Base-by-base conservation (phyloP, 2,888 invertebrate species). In the Cordilura impudica region DNA sequence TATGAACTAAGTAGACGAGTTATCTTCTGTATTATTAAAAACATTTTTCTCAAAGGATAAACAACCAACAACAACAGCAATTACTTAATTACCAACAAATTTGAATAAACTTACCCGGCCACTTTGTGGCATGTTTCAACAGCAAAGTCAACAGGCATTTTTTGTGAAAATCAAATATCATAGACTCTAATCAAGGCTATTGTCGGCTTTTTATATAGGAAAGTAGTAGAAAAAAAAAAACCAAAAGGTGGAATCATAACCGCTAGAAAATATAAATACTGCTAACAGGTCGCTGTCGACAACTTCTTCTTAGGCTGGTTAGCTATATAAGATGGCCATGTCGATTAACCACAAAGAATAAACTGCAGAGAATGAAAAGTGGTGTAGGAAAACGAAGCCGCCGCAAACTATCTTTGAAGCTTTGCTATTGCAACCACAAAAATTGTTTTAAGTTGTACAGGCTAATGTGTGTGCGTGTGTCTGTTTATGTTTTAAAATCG, bases 41-140 rank as follows among this genome's bases (percentile, higher is more conserved):
- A 21, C 2, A 23, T 26, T 6, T 7, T 16, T 14, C n/a, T 6
- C 14, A 39, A 47, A 2, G 26, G 26, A 47, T 31, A n/a, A 10
- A 53, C n/a, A 14, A 6, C 8, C 8, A 10, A 12, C 14, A 65
- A 51, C 49, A 63, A 6, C 6, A 54, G 51, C 63, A 73, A 73
- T 58, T 73, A 43, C 58, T 73, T 73, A 58, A 73, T 73, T 73
- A 66, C 5, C 35, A 39, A 39, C 35, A 39, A 39, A 39, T 39
- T 39, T n/a, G 14, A n/a, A n/a, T 39, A 26, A 35, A 2, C 12
- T 35, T 39, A 39, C 12, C 31, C 51, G 51, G 66, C 58, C 53
- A 61, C 53, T 45, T 45, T 61, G 45, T 67, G 74, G 51, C 74
- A 74, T 67, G 74, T 74, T 74, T 74, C 67, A 26, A 16, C 60